Base-by-base conservation (phyloP, 1,140 invertebrate species). In the Acromyrmex charruanus region DNA sequence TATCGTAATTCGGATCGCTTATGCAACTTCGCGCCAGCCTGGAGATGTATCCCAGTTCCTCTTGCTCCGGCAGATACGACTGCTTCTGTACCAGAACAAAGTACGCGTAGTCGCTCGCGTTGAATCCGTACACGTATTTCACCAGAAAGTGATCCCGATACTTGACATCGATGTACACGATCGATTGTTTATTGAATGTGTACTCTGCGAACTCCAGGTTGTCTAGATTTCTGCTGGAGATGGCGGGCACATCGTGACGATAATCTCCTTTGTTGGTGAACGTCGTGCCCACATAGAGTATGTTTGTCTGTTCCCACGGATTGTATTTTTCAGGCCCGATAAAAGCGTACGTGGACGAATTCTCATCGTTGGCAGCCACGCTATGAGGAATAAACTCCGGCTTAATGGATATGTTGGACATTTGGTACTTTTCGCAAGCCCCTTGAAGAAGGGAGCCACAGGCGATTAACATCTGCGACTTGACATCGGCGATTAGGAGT, bases 71-170 rank as follows among this genome's bases (percentile, higher is more conserved):
- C 31, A 99, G 96, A 93, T 98, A 98, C 5, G 98, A 98, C 91
- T 98, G 97, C 94, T 99, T 99, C 94, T 99, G 99, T 28, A 99
- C 98, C 59, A 99, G 97, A 16, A 99, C 97, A 95, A 99, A 99
- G 94, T 99, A 99, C 4, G 98, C 98, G 95, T 98, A 99, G 86
- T 98, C 97, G 91, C 97, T 98, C 2, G 98, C 98, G 94, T 99
- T 98, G 93, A 99, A 99, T 14, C 99, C 99, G 95, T 99, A 99
- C 2, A 99, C 97, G 94, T 99, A 99, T 92, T 98, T 97, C 28
- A 99, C 98, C 9, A 99, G 96, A 95, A 99, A 99, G 93, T 99
- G 98, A 95, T 99, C 98, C 81, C 98, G 97, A 94, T 99, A 99
- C 93, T 99, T 99, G 14, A 99, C 98, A 95, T 99, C 98, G 84